Evolutionary conservation across 2,888 invertebrate genomes (phyloP).

Genomic region (Leucozona laternaria): DNA sequence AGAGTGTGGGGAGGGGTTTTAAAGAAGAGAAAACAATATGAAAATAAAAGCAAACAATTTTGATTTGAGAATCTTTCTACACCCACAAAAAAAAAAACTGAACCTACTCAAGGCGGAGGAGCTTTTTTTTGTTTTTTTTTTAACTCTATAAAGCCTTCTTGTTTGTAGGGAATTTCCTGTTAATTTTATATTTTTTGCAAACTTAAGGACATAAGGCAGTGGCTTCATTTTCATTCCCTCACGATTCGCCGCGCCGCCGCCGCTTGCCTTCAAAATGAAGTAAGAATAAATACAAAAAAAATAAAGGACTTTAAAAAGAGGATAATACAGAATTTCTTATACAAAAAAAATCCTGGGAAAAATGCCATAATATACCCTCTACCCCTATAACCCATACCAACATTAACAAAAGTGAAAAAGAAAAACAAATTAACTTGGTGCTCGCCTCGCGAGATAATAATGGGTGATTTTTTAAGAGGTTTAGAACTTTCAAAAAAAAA

Average conservation of each 20-base stretch:
- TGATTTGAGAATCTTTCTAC: not conserved
- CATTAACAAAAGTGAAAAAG: not conserved
- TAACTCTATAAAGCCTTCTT: not conserved
- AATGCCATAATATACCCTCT: not conserved
- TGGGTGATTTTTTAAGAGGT: no score
- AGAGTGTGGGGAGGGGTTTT: no score
- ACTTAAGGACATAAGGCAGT: conserved; percentile 53
- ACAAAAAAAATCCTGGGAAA: conserved; percentile 27
- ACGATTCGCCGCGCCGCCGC: no score
- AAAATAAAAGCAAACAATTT: conserved; percentile 34
- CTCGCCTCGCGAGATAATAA: conserved; percentile 26
- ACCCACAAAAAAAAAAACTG: not conserved
- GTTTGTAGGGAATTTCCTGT: not conserved
- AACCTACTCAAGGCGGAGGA: not conserved
- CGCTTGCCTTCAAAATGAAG: not conserved
- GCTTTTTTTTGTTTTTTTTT: not conserved
- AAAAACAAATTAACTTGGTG: conserved; percentile 23
- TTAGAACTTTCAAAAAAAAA: no score
- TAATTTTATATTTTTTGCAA: not conserved
- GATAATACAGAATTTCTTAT: conserved; percentile 44
- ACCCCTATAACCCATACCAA: not conserved
- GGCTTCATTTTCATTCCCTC: conserved; percentile 14
- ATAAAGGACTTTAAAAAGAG: conserved; percentile 6
- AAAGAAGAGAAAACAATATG: not conserved
- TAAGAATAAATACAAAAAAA: not conserved